Conservation (phyloP, 2,797 vertebrate species). For the Protosalanx chinensis region DNA sequence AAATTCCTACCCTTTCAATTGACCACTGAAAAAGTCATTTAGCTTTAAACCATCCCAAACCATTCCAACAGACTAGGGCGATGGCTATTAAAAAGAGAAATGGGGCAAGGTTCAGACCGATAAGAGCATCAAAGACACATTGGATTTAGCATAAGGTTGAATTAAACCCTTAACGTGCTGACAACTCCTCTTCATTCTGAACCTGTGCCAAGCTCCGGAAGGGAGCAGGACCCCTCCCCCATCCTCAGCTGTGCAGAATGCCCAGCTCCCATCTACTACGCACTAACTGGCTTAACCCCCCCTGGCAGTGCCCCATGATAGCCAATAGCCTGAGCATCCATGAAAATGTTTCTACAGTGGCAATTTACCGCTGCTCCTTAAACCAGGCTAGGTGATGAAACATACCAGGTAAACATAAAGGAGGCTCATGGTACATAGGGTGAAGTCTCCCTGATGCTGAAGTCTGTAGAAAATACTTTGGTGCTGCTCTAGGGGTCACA, state of each 20-base stretch:
- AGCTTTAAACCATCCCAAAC: neutral
- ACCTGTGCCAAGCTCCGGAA: constrained; percentile 9
- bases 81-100: constrained; percentile 12
- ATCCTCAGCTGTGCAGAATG: constrained; percentile 41
- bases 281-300: constrained; percentile 25
- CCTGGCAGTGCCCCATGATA: constrained; percentile 1
- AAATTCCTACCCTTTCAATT: no score
- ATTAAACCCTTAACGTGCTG: constrained; percentile 36
- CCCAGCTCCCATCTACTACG: constrained; percentile 25
- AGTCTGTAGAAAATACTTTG: neutral
- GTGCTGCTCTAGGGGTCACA: neutral
- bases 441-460: neutral
- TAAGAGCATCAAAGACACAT: constrained; percentile 16
- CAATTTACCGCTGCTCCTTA: neutral
- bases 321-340: constrained; percentile 3
- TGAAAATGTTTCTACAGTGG: neutral
- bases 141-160: constrained; percentile 9
- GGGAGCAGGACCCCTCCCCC: constrained; percentile 31
- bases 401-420: no score
- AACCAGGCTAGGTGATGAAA: no score
- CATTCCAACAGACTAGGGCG: no score
- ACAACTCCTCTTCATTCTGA: constrained; percentile 39
- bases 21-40: neutral
- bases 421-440: no score
- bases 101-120: constrained; percentile 24